Conservation (phyloP, 2,797 vertebrate species). For the Geotrypetes seraphini region DNA sequence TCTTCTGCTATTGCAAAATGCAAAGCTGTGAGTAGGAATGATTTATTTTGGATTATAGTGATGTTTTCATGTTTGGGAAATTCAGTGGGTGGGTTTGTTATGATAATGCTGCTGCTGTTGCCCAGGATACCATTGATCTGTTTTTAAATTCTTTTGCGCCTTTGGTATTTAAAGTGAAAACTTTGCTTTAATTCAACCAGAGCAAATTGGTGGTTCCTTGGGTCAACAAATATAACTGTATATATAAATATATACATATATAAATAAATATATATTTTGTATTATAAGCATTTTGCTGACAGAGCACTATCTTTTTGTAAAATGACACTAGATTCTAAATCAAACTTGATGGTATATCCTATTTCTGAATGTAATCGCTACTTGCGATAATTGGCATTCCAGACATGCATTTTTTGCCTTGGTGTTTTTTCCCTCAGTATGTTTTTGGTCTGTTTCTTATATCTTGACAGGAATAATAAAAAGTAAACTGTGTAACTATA, state of each 20-base stretch:
- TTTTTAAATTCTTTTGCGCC: constrained; percentile 12
- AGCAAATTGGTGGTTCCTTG: constrained; percentile 30
- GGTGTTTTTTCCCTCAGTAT: constrained; percentile 25
- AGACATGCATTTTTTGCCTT: too few species aligned
- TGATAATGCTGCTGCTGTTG: constrained; percentile 42
- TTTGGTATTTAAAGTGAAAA: constrained; percentile 33
- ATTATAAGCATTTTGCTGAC: constrained; percentile 34
- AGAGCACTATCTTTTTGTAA: constrained; percentile 26
- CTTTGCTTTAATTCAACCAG: constrained; percentile 44
- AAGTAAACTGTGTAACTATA: too few species aligned
- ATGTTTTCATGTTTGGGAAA: constrained; percentile 35
- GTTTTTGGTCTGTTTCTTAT: constrained; percentile 38
- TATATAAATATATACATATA: too few species aligned
- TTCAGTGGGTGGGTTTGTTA: constrained; percentile 35
- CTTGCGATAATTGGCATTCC: constrained; percentile 39
- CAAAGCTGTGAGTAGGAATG: constrained; percentile 47
- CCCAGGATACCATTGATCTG: constrained; percentile 30
- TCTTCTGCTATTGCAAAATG: constrained; percentile 43
- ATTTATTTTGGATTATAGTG: constrained; percentile 38
- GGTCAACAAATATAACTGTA: constrained; percentile 25
- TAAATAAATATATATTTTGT: constrained; percentile 46
- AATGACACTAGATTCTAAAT: constrained; percentile 21
- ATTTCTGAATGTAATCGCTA: constrained; percentile 57
- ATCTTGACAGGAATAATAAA: constrained; percentile 57
- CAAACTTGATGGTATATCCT: constrained; percentile 22